Conservation (phyloP, 2,113 vertebrate species). For the Pseudorhombus dupliciocellatus region DNA sequence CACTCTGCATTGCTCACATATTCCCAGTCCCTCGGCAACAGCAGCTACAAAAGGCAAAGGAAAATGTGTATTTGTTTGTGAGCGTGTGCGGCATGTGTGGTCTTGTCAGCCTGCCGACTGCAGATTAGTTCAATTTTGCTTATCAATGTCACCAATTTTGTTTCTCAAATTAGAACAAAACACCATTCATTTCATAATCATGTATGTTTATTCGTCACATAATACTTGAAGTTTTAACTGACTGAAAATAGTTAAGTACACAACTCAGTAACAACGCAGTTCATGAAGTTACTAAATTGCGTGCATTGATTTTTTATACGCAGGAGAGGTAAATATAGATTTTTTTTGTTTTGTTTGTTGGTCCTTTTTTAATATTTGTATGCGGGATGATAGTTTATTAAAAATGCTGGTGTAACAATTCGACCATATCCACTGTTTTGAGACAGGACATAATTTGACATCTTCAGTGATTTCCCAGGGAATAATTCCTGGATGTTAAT, state of each 20-base stretch:
- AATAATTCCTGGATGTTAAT: too few relatives aligned
- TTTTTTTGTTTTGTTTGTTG: neutral
- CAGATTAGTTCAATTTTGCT: constrained; percentile 24
- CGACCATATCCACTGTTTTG: too few relatives aligned
- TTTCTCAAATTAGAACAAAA: too few relatives aligned
- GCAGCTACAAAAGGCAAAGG: constrained; percentile 8
- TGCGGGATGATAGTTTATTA: too few relatives aligned
- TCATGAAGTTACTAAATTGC: neutral
- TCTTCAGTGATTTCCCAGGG: too few relatives aligned
- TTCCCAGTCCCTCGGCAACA: constrained; percentile 28
- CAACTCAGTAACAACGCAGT: neutral
- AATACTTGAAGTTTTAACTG: constrained; percentile 9
- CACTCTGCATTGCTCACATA: constrained; percentile 31
- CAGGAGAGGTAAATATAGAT: neutral
- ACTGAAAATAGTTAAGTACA: neutral
- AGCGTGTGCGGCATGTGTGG: constrained; percentile 4
- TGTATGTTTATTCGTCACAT: neutral
- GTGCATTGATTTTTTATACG: neutral
- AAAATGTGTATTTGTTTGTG: constrained; percentile 35
- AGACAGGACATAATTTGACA: too few relatives aligned
- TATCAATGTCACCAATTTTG: neutral
- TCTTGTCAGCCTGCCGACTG: constrained; percentile 13
- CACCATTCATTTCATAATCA: neutral
- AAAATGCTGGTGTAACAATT: too few relatives aligned
- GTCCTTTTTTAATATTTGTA: too few relatives aligned